phyloP scores from a whole-genome alignment of 2,797 vertebrate species.

The Falco columbarius region DNA sequence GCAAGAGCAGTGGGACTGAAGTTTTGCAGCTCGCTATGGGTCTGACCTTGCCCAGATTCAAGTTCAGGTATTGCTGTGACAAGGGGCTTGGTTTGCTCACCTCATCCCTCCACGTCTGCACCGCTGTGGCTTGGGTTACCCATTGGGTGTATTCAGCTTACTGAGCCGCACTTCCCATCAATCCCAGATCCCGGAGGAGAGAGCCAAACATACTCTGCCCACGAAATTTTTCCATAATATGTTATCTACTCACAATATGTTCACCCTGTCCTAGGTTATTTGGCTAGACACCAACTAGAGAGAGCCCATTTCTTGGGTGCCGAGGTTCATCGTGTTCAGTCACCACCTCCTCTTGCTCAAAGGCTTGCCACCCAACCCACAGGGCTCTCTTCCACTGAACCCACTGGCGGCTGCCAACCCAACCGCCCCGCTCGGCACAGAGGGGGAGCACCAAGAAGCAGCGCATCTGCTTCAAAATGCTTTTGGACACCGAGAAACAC shows the following conservation, averaged over 20 bases:
- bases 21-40: background rate
- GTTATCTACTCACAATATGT: background rate
- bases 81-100: background rate
- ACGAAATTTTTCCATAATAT: background rate
- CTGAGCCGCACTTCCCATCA: background rate
- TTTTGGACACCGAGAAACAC: background rate
- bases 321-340: background rate
- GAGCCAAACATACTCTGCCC: background rate
- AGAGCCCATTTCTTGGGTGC: background rate
- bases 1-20: rapidly evolving
- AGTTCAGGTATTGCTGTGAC: background rate
- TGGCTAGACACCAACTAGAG: background rate
- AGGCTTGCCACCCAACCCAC: background rate
- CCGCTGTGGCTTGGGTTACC: background rate
- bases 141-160: background rate
- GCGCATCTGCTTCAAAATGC: background rate
- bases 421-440: rapidly evolving
- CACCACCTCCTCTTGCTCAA: background rate
- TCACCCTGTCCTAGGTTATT: background rate
- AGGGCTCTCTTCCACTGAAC: background rate
- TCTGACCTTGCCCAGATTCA: background rate
- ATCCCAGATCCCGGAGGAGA: background rate
- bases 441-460: background rate
- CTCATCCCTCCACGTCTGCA: background rate
- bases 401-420: background rate